A percentile compares a stretch with the other conserved stretches of the same genome.
phyloP scores from a whole-genome alignment of 2,113 vertebrate species.

The Tretioscincus oriximinensis region DNA sequence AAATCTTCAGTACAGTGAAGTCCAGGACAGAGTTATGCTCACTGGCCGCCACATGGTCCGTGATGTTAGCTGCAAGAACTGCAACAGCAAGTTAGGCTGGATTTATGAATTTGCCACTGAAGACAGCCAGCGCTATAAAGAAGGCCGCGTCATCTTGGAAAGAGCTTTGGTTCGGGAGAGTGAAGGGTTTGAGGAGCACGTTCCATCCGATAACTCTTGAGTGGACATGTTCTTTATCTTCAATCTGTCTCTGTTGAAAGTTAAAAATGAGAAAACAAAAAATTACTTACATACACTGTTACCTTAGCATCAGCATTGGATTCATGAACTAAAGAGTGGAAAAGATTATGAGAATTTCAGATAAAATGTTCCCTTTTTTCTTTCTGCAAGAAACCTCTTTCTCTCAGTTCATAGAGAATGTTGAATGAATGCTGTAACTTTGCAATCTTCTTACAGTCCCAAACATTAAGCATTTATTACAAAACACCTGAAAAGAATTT shows the following conservation, averaged over 20 bases:
- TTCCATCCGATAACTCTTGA: constrained; percentile 93
- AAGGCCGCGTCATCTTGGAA: constrained; percentile 96
- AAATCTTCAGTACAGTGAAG: constrained; percentile 97
- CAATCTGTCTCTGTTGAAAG: constrained; percentile 71
- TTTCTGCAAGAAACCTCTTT: constrained; percentile 55
- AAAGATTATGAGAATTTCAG: constrained; percentile 74
- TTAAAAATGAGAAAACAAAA: constrained; percentile 61
- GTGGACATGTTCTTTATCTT: constrained; percentile 46
- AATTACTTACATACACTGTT: constrained; percentile 80
- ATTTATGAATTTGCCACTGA: constrained; percentile 98
- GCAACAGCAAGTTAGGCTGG: constrained; percentile 99
- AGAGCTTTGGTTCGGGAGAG: constrained; percentile 94
- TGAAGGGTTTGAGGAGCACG: constrained; percentile 93
- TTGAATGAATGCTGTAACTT: constrained; percentile 71
- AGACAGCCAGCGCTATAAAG: constrained; percentile 98
- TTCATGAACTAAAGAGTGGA: constrained; percentile 73
- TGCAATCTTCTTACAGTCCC: constrained; percentile 59
- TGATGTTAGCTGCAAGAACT: constrained; percentile 99
- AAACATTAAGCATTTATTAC: constrained; percentile 61
- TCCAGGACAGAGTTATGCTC: constrained; percentile 97
- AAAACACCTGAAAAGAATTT: constrained; percentile 54
- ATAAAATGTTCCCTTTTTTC: constrained; percentile 69
- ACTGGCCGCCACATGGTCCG: constrained; percentile 98
- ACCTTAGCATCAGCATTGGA: constrained; percentile 81
- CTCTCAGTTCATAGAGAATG: constrained; percentile 73